phyloP scores from a whole-genome alignment of 2,797 vertebrate species.

The Chromis chromis region DNA sequence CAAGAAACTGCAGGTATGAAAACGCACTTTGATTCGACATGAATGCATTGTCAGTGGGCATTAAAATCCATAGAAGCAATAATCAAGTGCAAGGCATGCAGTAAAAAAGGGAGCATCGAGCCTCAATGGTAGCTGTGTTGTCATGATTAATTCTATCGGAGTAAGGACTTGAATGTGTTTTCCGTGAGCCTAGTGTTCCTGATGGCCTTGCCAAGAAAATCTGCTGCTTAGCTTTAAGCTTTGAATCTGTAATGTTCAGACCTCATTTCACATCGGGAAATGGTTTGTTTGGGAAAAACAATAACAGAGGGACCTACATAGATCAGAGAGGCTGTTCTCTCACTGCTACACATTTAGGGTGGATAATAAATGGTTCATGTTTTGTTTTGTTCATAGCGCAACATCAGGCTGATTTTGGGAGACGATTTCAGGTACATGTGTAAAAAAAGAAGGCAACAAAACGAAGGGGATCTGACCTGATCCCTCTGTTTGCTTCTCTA shows the following conservation, averaged over 20 bases:
- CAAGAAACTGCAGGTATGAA: constrained; percentile 54
- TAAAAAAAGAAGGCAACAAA: constrained; percentile 6
- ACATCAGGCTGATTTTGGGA: constrained; percentile 36
- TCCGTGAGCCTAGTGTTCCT: constrained; percentile 61
- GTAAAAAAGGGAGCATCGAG: constrained; percentile 41
- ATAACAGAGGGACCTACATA: constrained; percentile 69
- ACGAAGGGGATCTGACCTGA: background rate
- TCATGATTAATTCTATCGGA: constrained; percentile 78
- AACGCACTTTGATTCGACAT: constrained; percentile 60
- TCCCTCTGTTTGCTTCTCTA: constrained; percentile 27
- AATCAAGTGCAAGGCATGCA: constrained; percentile 54
- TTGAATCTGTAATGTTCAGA: constrained; percentile 76
- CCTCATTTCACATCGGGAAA: constrained; percentile 73
- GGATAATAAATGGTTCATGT: constrained; percentile 67
- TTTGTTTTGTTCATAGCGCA: constrained; percentile 36
- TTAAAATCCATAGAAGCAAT: constrained; percentile 60
- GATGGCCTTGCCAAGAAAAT: constrained; percentile 75
- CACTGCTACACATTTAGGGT: constrained; percentile 53
- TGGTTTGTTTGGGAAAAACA: constrained; percentile 72
- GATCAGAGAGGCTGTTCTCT: constrained; percentile 68
- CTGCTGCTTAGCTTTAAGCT: constrained; percentile 76
- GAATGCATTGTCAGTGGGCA: constrained; percentile 65
- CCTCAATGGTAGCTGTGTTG: constrained; percentile 59
- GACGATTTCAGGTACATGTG: constrained; percentile 33
- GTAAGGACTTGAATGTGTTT: constrained; percentile 72